These are phyloP conservation scores for Jordanella pulchra DNA, from an alignment of 2,797 vertebrate species.

Conservation along the genomic window DNA sequence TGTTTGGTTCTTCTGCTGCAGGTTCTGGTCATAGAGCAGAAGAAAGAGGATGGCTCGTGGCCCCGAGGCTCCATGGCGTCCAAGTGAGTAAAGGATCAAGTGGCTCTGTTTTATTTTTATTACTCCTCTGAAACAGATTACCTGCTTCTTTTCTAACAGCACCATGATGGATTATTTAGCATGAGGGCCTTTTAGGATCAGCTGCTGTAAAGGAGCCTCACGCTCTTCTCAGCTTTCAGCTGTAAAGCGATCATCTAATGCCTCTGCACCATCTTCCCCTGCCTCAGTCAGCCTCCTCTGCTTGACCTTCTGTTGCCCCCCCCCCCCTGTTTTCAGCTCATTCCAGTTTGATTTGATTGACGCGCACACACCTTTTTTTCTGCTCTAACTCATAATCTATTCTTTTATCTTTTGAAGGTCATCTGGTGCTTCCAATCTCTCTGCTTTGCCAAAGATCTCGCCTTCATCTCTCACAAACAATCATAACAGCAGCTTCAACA, in stretches of 20 bases:
- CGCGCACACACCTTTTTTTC: constrained; percentile 47
- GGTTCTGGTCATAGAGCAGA: constrained; percentile 99
- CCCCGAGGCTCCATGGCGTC: constrained; percentile 90
- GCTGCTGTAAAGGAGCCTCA: constrained; percentile 2
- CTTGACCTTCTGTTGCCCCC: constrained; percentile 61
- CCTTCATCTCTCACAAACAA: constrained; percentile 99
- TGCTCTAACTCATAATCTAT: constrained; percentile 87
- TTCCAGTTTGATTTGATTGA: constrained; percentile 60
- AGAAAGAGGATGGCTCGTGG: constrained; percentile 96
- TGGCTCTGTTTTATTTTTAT: constrained; percentile 11
- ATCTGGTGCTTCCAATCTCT: constrained; percentile 98
- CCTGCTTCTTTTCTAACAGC: not conserved
- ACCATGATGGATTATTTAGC: not conserved
- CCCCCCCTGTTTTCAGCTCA: constrained; percentile 53
- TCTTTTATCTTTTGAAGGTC: constrained; percentile 97
- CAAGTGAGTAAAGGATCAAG: constrained; percentile 86
- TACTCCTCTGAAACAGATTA: constrained; percentile 12
- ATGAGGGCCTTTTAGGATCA: not conserved
- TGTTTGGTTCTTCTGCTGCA: constrained; percentile 61
- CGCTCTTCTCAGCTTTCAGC: constrained; percentile 4
- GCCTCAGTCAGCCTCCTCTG: constrained; percentile 42
- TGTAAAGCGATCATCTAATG: constrained; percentile 15
- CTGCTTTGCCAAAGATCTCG: constrained; percentile 99
- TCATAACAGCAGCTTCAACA: constrained; percentile 99
- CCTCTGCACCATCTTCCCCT: constrained; percentile 49